A percentile compares a stretch with the other conserved stretches of the same genome.
These are phyloP conservation scores for Amaurobius ferox DNA, from an alignment of 2,888 invertebrate species.

Conservation along the genomic window DNA sequence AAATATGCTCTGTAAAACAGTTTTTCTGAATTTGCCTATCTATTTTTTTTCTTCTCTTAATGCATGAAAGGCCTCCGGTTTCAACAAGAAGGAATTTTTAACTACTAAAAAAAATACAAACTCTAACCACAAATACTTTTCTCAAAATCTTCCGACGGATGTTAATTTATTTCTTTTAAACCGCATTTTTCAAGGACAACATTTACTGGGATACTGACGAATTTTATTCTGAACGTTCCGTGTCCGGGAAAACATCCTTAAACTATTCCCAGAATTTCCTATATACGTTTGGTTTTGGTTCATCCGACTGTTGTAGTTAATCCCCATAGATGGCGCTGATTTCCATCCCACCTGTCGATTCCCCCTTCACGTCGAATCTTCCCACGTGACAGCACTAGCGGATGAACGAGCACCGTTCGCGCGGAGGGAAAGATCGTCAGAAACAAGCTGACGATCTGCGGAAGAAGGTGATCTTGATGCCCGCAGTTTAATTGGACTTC, in stretches of 20 bases:
- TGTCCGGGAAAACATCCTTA: neutral
- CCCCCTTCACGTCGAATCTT: neutral
- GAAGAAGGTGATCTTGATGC: neutral
- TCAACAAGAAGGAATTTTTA: too few species aligned
- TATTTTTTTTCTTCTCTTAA: too few species aligned
- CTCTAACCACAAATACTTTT: too few species aligned
- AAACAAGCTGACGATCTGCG: neutral
- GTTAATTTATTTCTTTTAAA: neutral
- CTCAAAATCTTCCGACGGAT: too few species aligned
- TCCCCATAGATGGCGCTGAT: constrained; percentile 40
- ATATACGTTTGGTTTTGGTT: neutral
- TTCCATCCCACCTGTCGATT: constrained; percentile 58
- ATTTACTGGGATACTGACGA: neutral
- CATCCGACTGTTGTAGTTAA: neutral
- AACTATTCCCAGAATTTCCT: constrained; percentile 7
- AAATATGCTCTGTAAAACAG: too few species aligned
- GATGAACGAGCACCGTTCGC: neutral
- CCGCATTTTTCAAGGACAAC: neutral
- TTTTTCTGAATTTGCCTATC: too few species aligned
- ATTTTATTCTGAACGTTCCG: neutral
- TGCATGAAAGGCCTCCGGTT: too few species aligned
- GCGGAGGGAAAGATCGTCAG: neutral
- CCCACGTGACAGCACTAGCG: neutral
- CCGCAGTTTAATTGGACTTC: neutral
- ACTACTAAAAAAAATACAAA: too few species aligned